Base-by-base conservation (phyloP, 1,140 invertebrate genomes). In the Saccostrea echinata region DNA sequence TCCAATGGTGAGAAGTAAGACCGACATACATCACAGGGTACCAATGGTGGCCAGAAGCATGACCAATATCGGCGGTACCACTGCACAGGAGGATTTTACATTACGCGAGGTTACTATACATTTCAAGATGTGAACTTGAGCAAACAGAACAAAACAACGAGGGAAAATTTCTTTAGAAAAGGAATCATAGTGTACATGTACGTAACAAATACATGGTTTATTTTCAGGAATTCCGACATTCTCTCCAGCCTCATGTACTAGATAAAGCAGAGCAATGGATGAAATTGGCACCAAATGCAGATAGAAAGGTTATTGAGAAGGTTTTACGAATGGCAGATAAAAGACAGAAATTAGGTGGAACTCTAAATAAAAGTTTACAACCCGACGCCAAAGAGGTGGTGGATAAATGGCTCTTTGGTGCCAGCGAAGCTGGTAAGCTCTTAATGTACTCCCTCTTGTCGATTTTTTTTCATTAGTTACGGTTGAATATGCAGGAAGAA, bases 391-490 rank as follows among this genome's bases (percentile, higher is more conserved):
- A 90, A 64, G 68, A 85, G 13, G 86, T 85, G 8, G 91, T 92
- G 11, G 90, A 92, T 51, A 89, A 88, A 61, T 93, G 92, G 92
- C 84, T 92, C n/a, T 76, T 90, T 11, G 81, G 64, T 27, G 92
- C 92, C 1, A 90, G 84, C 4, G 92, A 93, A 51, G 64, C 85
- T 51, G 92, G 92, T 92, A 86, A 27, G 30, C 11, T 16, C 13
- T n/a, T n/a, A 33, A 11, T 21, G 27, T 30, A 76, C 3, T 33
- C n/a, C 18, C 9, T 9, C 21, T n/a, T 61, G 55, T 61, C n/a
- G 6, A 61, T 9, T 43, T 43, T 43, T 9, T 43, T 43, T 43
- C 43, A 43, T 1, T 43, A 4, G 1, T 4, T n/a, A n/a, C 6
- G 18, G 18, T 61, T 61, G 16, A 21, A 61, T 43, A 43, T 43